phyloP scores from a whole-genome alignment of 1,140 invertebrate species.

The Brachionus manjavacas region DNA sequence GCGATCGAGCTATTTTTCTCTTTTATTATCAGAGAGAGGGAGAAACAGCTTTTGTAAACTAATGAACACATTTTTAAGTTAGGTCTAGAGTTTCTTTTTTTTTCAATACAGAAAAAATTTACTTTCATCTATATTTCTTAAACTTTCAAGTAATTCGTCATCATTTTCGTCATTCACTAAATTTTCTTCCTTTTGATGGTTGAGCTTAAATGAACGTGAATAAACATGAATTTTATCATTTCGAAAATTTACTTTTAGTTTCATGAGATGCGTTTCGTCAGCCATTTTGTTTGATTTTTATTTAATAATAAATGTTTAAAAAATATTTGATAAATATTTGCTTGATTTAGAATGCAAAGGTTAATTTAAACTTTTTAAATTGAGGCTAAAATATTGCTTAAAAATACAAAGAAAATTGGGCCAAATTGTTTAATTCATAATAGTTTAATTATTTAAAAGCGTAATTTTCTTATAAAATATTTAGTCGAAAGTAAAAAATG shows the following conservation, averaged over 20 bases:
- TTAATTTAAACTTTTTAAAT: neutral
- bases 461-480: too few relatives aligned
- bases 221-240: neutral
- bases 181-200: neutral
- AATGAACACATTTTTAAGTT: neutral
- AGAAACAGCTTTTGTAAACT: neutral
- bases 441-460: neutral
- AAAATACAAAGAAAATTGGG: neutral
- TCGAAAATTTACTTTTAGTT: neutral
- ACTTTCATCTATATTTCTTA: neutral
- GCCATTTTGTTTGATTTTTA: neutral
- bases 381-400: neutral
- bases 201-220: neutral
- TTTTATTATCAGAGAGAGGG: neutral
- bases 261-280: neutral
- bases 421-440: neutral
- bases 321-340: neutral
- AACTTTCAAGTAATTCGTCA: neutral
- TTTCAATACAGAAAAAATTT: neutral
- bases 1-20: neutral
- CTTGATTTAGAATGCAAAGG: neutral
- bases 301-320: neutral
- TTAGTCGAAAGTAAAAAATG: neutral
- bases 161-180: neutral
- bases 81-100: neutral